Conservation (phyloP, 2,797 vertebrate species). For the Phrynocephalus forsythii region DNA sequence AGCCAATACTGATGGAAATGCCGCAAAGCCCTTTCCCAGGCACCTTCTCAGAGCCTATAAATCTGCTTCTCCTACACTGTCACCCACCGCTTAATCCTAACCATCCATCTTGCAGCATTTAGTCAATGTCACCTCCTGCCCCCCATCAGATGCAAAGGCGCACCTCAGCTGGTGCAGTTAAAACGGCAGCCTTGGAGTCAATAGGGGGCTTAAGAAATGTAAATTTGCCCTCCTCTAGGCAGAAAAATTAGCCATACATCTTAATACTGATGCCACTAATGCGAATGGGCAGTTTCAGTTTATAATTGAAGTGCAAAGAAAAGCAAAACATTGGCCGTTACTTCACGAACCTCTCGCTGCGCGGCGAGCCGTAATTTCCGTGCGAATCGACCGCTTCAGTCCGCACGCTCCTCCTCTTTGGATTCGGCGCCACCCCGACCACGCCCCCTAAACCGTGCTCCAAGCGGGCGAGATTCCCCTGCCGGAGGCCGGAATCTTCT, state of each 20-base stretch:
- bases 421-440: too few species aligned
- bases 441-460: too few species aligned
- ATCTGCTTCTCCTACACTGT: slow-evolving; percentile 30
- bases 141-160: not conserved
- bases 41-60: slow-evolving; percentile 7
- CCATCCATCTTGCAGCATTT: not conserved
- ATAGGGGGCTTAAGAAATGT: not conserved
- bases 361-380: too few species aligned
- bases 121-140: rapidly evolving
- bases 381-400: too few species aligned
- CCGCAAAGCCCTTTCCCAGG: not conserved
- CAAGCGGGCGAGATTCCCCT: too few species aligned
- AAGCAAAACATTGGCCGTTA: not conserved
- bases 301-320: slow-evolving; percentile 9
- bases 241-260: not conserved
- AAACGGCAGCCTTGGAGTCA: slow-evolving; percentile 12
- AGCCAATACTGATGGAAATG: rapidly evolving
- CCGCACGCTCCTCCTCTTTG: too few species aligned
- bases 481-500: too few species aligned
- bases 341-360: too few species aligned
- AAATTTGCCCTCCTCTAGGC: rapidly evolving
- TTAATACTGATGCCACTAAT: not conserved
- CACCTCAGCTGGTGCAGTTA: not conserved
- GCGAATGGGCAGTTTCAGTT: not conserved
- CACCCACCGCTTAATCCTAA: not conserved